Percentiles rank a stretch among this genome's conserved stretches.
These are phyloP conservation scores for Lithodes maja DNA, from an alignment of 2,888 invertebrate genomes.

Conservation along the genomic window DNA sequence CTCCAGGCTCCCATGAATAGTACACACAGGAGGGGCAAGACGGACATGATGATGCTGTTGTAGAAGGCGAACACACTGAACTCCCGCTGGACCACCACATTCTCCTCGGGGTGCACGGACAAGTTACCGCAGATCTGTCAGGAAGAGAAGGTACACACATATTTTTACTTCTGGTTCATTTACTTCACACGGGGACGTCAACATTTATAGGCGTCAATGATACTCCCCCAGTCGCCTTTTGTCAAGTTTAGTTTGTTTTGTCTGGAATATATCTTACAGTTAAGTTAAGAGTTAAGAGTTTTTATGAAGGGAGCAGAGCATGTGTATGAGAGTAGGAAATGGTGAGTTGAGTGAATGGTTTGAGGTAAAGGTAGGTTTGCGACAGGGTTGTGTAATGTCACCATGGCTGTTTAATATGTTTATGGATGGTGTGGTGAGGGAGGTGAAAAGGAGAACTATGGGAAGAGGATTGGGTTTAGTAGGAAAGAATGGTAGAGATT, in stretches of 20 bases:
- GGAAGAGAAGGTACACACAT: background rate
- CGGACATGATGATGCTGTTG: conserved; percentile 63
- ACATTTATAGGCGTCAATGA: background rate
- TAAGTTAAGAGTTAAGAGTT: no score
- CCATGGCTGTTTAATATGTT: no score
- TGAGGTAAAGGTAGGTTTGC: no score
- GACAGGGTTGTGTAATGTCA: no score
- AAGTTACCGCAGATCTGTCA: conserved; percentile 53
- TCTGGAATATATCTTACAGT: background rate
- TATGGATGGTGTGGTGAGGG: no score
- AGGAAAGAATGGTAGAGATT: no score
- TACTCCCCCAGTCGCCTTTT: background rate
- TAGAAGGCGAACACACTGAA: conserved; percentile 68
- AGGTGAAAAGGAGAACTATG: no score
- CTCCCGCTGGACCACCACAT: conserved; percentile 54
- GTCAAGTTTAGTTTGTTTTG: background rate
- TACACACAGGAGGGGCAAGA: conserved; percentile 71
- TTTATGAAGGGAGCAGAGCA: no score
- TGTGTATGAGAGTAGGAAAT: no score
- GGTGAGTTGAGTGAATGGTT: no score
- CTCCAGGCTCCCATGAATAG: conserved; percentile 71
- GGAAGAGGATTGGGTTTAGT: no score
- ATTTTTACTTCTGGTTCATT: no score
- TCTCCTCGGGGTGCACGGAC: conserved; percentile 37
- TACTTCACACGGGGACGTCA: background rate